These are phyloP conservation scores for Mimumesa dahlbomi DNA, from an alignment of 2,888 invertebrate species.

Conservation along the genomic window DNA sequence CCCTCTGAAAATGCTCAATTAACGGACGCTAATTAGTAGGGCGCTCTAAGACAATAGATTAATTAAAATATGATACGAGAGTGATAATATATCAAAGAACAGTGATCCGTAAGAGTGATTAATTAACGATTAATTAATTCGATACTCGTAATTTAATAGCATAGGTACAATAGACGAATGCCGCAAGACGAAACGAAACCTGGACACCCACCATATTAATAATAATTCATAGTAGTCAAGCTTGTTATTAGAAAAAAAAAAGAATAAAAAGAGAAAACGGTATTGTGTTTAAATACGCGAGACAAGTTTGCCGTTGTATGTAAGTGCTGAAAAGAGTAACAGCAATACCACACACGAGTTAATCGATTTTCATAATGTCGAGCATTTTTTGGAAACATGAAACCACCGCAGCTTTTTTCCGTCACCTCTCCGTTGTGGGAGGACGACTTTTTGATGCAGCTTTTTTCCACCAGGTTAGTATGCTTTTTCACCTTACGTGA, in stretches of 20 bases:
- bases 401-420: slow-evolving; percentile 46
- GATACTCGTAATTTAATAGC: too few relatives aligned
- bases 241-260: too few relatives aligned
- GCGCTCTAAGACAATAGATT: not conserved
- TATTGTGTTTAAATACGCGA: slow-evolving; percentile 8
- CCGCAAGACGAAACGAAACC: too few relatives aligned
- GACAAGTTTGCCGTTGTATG: not conserved
- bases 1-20: slow-evolving; percentile 14
- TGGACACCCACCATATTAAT: too few relatives aligned
- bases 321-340: slow-evolving; percentile 9
- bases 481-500: slow-evolving; percentile 62
- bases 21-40: slow-evolving; percentile 21
- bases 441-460: slow-evolving; percentile 68
- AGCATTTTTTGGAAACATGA: slow-evolving; percentile 38
- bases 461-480: slow-evolving; percentile 73
- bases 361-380: slow-evolving; percentile 12
- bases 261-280: too few relatives aligned
- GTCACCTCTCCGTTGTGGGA: slow-evolving; percentile 43
- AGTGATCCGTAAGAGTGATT: too few relatives aligned
- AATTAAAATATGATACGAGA: not conserved
- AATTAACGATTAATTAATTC: too few relatives aligned
- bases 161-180: too few relatives aligned
- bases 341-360: not conserved
- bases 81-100: too few relatives aligned
- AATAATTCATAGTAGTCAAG: too few relatives aligned